Percentiles rank a stretch among this genome's conserved stretches.
phyloP scores from a whole-genome alignment of 2,797 vertebrate species.

The Peromyscus aztecus region DNA sequence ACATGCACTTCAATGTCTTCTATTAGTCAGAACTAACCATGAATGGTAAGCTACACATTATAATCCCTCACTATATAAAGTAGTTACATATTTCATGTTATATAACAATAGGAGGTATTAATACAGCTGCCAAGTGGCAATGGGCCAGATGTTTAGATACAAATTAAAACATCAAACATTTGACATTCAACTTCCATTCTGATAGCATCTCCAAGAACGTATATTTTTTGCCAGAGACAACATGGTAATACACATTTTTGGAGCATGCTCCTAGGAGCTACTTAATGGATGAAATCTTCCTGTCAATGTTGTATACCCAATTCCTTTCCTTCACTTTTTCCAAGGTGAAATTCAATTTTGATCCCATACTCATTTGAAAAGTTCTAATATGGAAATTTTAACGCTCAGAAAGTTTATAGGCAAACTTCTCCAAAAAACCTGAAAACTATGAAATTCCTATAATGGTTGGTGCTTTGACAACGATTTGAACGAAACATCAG shows the following conservation, averaged over 20 bases:
- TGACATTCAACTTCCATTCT: conserved; percentile 14
- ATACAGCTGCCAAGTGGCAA: conserved; percentile 39
- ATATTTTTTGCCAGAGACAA: conserved; percentile 2
- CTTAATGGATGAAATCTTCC: neutral
- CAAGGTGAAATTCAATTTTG: conserved; percentile 41
- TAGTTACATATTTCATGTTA: neutral
- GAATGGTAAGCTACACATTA: neutral
- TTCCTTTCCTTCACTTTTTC: neutral
- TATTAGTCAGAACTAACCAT: conserved; percentile 21
- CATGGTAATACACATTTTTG: neutral
- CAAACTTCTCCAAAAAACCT: neutral
- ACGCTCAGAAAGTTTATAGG: neutral
- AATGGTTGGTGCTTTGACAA: neutral
- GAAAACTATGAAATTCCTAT: neutral
- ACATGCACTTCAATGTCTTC: neutral
- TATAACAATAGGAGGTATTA: conserved; percentile 3
- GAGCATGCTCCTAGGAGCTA: neutral
- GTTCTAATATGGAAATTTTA: neutral
- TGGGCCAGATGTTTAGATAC: conserved; percentile 50
- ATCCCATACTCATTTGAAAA: conserved; percentile 32
- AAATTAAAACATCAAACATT: conserved; percentile 46
- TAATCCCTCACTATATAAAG: neutral
- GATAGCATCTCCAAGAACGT: neutral
- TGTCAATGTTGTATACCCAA: neutral
- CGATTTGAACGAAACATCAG: conserved; percentile 43